These are phyloP conservation scores for Macroteleia sp. DNA, from an alignment of 2,888 invertebrate genomes.

Conservation along the genomic window DNA sequence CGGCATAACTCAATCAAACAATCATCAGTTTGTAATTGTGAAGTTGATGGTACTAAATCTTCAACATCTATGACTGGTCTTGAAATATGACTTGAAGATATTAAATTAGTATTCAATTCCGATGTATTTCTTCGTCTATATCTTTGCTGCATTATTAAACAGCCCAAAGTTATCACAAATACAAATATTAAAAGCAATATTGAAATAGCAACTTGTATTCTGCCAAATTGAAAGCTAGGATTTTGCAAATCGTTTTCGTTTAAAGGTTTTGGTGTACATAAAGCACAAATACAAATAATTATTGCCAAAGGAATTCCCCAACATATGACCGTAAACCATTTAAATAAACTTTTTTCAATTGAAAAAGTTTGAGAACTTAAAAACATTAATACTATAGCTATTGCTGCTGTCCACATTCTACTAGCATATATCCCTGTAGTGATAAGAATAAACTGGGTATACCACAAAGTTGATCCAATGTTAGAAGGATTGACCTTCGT, in stretches of 20 bases:
- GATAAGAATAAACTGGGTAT: slow-evolving; percentile 90
- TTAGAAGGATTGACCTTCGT: slow-evolving; percentile 72
- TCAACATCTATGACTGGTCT: slow-evolving; percentile 81
- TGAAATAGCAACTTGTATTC: slow-evolving; percentile 90
- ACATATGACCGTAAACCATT: slow-evolving; percentile 87
- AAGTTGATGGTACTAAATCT: slow-evolving; percentile 76
- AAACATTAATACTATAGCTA: slow-evolving; percentile 92
- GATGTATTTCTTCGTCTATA: slow-evolving; percentile 87
- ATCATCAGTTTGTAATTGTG: slow-evolving; percentile 61
- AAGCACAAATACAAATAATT: slow-evolving; percentile 87
- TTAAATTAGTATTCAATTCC: slow-evolving; percentile 64
- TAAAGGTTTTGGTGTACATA: slow-evolving; percentile 84
- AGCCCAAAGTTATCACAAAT: slow-evolving; percentile 92
- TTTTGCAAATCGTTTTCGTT: slow-evolving; percentile 87
- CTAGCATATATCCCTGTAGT: slow-evolving; percentile 92
- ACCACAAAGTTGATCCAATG: slow-evolving; percentile 75
- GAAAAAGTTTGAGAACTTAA: slow-evolving; percentile 92
- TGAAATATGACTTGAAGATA: slow-evolving; percentile 47
- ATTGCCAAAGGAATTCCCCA: slow-evolving; percentile 88
- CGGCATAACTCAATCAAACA: slow-evolving; percentile 74
- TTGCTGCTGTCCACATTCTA: slow-evolving; percentile 92
- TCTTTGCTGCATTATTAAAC: slow-evolving; percentile 92
- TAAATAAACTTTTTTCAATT: slow-evolving; percentile 91
- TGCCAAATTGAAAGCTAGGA: slow-evolving; percentile 91
- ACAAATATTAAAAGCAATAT: slow-evolving; percentile 91